These are phyloP conservation scores for Hirtodrosophila duncani DNA, from an alignment of 2,888 invertebrate species.

Conservation along the genomic window DNA sequence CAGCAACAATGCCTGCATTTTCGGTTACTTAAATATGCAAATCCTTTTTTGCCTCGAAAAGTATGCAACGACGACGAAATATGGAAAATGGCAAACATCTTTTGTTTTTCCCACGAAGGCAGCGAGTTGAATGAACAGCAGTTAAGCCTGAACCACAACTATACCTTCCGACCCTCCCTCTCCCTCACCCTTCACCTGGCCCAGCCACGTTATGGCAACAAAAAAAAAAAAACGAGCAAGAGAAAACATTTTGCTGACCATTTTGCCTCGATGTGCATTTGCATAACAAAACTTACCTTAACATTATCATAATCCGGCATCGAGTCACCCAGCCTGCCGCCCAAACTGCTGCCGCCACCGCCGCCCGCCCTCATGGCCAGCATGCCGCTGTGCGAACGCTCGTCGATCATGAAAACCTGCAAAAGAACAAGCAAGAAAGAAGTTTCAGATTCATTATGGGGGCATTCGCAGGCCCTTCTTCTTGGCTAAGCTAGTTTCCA, in stretches of 20 bases:
- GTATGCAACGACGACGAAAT: slow-evolving; percentile 45
- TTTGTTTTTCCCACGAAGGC: slow-evolving; percentile 60
- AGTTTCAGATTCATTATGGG: background rate
- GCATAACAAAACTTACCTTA: slow-evolving; percentile 79
- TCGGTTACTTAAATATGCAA: slow-evolving; percentile 57
- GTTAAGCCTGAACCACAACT: slow-evolving; percentile 6
- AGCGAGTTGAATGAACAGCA: slow-evolving; percentile 28
- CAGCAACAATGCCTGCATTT: background rate
- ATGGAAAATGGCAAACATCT: slow-evolving; percentile 49
- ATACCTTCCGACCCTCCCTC: background rate
- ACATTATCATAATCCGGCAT: slow-evolving; percentile 86
- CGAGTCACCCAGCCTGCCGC: slow-evolving; percentile 79
- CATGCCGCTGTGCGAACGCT: slow-evolving; percentile 80
- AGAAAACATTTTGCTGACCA: slow-evolving; percentile 41
- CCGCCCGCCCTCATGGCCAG: slow-evolving; percentile 80
- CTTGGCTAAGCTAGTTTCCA: slow-evolving; percentile 24
- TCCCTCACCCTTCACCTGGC: background rate
- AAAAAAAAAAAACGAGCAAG: background rate
- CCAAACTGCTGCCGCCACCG: slow-evolving; percentile 76
- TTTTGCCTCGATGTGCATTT: slow-evolving; percentile 40
- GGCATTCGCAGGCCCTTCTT: no score
- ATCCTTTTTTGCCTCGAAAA: slow-evolving; percentile 49
- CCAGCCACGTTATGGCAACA: slow-evolving; percentile 9
- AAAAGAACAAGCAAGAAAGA: slow-evolving; percentile 8
- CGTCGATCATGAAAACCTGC: slow-evolving; percentile 80